phyloP scores from a whole-genome alignment of 2,113 vertebrate genomes.

The Sarotherodon lohbergeri region DNA sequence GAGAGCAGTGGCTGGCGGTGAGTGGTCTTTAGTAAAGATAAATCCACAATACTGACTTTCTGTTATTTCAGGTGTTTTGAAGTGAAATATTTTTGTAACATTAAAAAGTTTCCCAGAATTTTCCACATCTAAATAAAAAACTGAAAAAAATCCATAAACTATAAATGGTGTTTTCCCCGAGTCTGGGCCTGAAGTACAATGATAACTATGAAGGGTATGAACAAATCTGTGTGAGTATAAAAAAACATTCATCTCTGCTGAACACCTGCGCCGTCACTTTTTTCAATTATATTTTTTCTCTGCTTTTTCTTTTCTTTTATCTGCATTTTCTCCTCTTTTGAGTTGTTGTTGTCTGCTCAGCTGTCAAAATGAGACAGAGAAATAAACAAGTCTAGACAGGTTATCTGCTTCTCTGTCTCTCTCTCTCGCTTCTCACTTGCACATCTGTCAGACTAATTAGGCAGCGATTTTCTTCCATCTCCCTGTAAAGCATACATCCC shows the following conservation, averaged over 20 bases:
- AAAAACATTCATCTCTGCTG: background rate
- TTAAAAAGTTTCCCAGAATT: background rate
- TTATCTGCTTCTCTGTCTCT: conserved; percentile 44
- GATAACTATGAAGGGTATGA: background rate
- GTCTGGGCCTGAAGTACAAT: background rate
- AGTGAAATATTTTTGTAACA: background rate
- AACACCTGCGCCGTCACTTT: background rate
- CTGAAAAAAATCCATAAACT: background rate
- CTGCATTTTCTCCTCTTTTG: conserved; percentile 12
- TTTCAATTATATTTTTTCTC: conserved; percentile 22
- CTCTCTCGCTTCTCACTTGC: conserved; percentile 38
- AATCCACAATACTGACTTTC: background rate
- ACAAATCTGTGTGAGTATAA: background rate
- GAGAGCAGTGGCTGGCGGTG: conserved; percentile 92
- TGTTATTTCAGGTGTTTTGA: background rate
- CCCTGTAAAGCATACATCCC: conserved; percentile 14
- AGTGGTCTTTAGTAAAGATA: background rate
- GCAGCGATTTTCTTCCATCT: conserved; percentile 28
- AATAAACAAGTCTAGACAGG: conserved; percentile 66
- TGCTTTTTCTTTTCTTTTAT: background rate
- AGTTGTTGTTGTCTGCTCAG: conserved; percentile 39
- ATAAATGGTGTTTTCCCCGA: background rate
- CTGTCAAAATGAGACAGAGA: conserved; percentile 55
- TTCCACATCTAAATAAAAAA: background rate
- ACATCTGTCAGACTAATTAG: conserved; percentile 67